Evolutionary conservation across 2,797 vertebrate species (phyloP).

Genomic region (Sebastes trivittatus): DNA sequence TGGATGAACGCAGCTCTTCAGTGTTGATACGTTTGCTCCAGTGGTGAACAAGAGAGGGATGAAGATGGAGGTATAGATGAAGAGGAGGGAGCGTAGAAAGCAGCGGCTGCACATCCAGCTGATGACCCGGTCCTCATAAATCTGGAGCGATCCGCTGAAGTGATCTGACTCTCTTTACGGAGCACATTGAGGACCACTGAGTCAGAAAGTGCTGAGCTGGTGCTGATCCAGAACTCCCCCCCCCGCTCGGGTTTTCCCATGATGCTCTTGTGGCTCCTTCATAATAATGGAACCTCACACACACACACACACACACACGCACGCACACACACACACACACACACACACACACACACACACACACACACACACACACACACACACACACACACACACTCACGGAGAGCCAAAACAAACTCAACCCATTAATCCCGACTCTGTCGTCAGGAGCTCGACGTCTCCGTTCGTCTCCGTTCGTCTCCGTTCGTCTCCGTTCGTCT

Average conservation of each 20-base stretch:
- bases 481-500: background rate
- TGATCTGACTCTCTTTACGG: conserved; percentile 34
- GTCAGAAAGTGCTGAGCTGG: conserved; percentile 67
- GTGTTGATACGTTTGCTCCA: background rate
- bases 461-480: background rate
- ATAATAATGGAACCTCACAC: conserved; percentile 1
- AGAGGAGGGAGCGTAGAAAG: background rate
- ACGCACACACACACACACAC: background rate
- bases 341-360: background rate
- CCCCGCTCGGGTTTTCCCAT: background rate
- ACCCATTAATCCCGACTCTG: conserved; percentile 24
- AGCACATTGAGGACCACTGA: conserved; percentile 45
- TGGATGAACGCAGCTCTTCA: no score
- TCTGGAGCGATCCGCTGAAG: conserved; percentile 48
- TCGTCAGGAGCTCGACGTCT: background rate
- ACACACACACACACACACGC: background rate
- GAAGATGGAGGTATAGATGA: background rate
- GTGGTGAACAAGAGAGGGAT: background rate
- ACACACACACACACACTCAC: background rate
- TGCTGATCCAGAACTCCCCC: conserved; percentile 51
- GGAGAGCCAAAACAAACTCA: conserved; percentile 8
- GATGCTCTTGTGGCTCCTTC: background rate
- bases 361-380: background rate
- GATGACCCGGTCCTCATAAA: conserved; percentile 36
- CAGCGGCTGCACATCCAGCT: conserved; percentile 28